A percentile compares a stretch with the other conserved stretches of the same genome.
These are phyloP conservation scores for Coendou prehensilis DNA, from an alignment of 2,797 vertebrate species.

Conservation along the genomic window DNA sequence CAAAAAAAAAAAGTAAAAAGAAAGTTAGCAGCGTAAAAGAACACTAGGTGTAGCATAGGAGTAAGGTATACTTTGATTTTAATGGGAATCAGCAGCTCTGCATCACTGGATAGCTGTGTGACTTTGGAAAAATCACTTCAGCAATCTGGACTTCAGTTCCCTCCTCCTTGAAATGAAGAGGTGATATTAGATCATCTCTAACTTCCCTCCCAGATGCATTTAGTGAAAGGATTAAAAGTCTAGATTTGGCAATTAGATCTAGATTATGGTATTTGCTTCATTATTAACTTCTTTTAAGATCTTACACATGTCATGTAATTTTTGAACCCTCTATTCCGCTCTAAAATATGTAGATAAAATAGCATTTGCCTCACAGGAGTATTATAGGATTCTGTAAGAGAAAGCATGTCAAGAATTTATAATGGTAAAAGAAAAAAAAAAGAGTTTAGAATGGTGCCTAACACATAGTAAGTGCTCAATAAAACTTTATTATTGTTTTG, in stretches of 20 bases:
- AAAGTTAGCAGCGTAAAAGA: not conserved
- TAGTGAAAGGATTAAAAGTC: conserved; percentile 27
- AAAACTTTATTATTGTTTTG: conserved; percentile 1
- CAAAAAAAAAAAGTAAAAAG: no score
- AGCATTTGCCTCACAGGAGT: not conserved
- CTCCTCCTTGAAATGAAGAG: not conserved
- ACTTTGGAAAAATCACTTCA: not conserved
- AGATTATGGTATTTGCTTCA: not conserved
- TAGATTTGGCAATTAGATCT: not conserved
- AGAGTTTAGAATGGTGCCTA: not conserved
- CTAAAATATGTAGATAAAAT: not conserved
- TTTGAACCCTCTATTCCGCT: not conserved
- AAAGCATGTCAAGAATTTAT: not conserved
- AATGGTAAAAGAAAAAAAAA: not conserved
- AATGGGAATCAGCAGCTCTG: not conserved
- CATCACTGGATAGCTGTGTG: not conserved
- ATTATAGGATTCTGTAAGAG: not conserved
- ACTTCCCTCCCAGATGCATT: not conserved
- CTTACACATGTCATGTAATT: not conserved
- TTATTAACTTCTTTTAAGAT: not conserved
- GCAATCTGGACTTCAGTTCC: not conserved
- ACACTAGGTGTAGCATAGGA: not conserved
- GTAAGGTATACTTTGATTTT: not conserved
- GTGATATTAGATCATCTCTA: not conserved
- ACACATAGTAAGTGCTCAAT: not conserved